Base-by-base conservation (phyloP, 2,113 vertebrate species). In the Pimephales promelas region DNA sequence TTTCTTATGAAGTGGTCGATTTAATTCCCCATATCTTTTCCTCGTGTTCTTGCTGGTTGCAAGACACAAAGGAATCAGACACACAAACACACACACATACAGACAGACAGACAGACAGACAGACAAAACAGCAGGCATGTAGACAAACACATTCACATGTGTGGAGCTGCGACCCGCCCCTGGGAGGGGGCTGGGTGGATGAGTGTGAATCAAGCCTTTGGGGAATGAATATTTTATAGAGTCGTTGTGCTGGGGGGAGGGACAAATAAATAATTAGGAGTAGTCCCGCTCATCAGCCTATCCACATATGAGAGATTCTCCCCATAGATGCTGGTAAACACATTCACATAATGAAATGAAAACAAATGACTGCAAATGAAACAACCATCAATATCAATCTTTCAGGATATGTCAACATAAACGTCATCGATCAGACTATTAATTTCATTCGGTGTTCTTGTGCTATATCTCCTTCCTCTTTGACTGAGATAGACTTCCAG, bases 231-330 rank as follows among this genome's bases (percentile, higher is more conserved):
- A 84, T 87, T 83, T 83, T 75, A 87, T 85, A 68, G 83, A 61
- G 78, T 82, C 11, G 18, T 47, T 79, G 31, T 40, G 18, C 54
- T 85, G 52, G 77, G 78, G 85, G 74, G 84, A 64, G 82, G 83
- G 68, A 75, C 74, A 85, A 83, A 85, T 83, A 87, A 87, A 87
- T 87, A 87, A 87, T 87, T 87, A 85, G 84, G 57, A 78, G 82
- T 77, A 82, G 64, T 26, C 8, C 26, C 18, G 22, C 47, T 81
- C 79, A 70, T 79, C 83, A 83, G 68, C 70, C 79, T 57, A 43
- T 80, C 61, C 70, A 24, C 24, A 86, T 57, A 79, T 34, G 57
- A 76, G 57, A 56, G 62, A 4, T 20, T 54, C 66, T 68, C 52
- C 62, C 83, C 34, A 28, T 0, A 31, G 80, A 84, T 64, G 57